Base-by-base conservation (phyloP, 1,140 invertebrate genomes). In the Cheumatopsyche charites region DNA sequence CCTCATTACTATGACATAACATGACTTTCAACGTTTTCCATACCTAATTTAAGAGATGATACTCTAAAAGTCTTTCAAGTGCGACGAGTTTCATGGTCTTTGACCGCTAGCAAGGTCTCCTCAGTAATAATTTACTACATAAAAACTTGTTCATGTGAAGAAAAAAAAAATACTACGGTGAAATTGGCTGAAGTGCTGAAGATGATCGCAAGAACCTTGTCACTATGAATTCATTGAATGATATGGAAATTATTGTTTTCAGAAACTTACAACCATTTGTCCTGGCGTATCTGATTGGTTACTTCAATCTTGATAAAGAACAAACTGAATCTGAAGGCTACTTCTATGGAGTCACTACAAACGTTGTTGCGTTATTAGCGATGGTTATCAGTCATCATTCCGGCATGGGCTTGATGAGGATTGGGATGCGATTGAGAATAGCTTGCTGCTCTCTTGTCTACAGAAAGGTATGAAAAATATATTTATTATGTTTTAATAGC, bases 391-490 rank as follows among this genome's bases (percentile, higher is more conserved):
- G 71, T 13, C 81, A 83, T 55, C 82, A 84, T 17, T 36, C 23
- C 0, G 67, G 63, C 19, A 4, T 79, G 1, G 25, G 62, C 1
- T 19, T 72, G 3, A 73, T 75, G 29, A 67, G 76, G 19, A 77
- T 83, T 1, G 83, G 83, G 0, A 83, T 84, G 82, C 75, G 77
- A 36, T 21, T 82, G 3, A 75, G 82, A 41, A 52, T 82, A 1
- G 81, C 82, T 0, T 83, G 81, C 36, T 82, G 80, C 43, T 80
- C 82, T 0, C 75, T 84, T 0, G 72, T 85, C 42, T 85, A 85
- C 55, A 79, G 80, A 76, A 85, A 85, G 79, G 84, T 84, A 75
- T 78, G 76, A 77, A 68, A 21, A 61, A 42, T 42, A 42, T 42
- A 42, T 42, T 6, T 42, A 42, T 42, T 12, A 42, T 42, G 5